Base-by-base conservation (phyloP, 2,797 vertebrate genomes). In the Lagodon rhomboides region DNA sequence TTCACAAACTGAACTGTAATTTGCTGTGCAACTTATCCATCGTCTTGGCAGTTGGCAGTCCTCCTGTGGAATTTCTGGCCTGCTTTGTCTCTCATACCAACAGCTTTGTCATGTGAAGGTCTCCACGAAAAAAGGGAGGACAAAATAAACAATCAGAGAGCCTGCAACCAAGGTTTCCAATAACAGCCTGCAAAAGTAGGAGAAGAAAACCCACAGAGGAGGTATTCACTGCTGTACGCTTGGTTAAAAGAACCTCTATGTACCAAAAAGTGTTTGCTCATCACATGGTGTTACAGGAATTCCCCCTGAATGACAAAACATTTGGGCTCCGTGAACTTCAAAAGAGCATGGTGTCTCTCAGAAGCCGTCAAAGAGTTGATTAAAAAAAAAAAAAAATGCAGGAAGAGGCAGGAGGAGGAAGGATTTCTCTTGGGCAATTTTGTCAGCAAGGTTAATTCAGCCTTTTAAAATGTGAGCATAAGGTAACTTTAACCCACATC, bases 401-500 rank as follows among this genome's bases (percentile, higher is more conserved):
- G 3, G 2, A 38, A 38, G 34, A 55, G 54, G 7, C 59, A 77
- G 50, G 43, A 74, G 70, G 68, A 11, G 34, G 55, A 58, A 73
- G 25, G 56, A 70, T 63, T 74, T 76, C 25, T 74, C 27, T 64
- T 17, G 50, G 11, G 25, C 55, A 53, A 49, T 77, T 85, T 66
- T 55, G 55, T 59, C 12, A 20, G 13, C 38, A 54, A 77, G 58
- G 58, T 79, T 73, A 54, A 81, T 68, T 77, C 65, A 64, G 63
- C 61, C 75, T 79, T 89, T 75, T 79, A 75, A 38, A 73, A 83
- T 70, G 72, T 86, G 78, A 80, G 47, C 83, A 72, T 83, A 80
- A 82, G 80, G 81, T 86, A 89, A 89, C 87, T 89, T 84, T 87
- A 92, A 85, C 85, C 87, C 81, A 89, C 87, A 91, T 91, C 90